These are phyloP conservation scores for Oasisia sp. DNA, from an alignment of 2,888 invertebrate genomes.

Conservation along the genomic window DNA sequence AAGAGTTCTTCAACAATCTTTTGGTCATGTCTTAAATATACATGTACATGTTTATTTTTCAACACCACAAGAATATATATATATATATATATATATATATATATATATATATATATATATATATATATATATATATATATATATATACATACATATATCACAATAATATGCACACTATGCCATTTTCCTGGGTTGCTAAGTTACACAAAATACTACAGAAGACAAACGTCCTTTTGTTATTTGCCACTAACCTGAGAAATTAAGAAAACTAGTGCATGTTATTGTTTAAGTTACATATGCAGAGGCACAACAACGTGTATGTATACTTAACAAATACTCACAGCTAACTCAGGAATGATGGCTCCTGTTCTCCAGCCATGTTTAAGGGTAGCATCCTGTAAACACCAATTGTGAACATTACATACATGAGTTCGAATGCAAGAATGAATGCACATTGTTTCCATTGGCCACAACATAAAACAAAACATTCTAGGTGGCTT, in stretches of 20 bases:
- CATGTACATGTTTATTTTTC: too few species aligned
- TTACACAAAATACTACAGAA: neutral
- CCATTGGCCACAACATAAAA: neutral
- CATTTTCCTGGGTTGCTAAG: neutral
- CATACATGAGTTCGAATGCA: neutral
- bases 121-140: too few species aligned
- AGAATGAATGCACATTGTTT: neutral
- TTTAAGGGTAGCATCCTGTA: conserved; percentile 86
- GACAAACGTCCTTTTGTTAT: neutral
- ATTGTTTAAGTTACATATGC: neutral
- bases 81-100: too few species aligned
- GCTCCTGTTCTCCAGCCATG: conserved; percentile 98
- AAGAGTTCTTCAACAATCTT: too few species aligned
- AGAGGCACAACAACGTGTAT: neutral
- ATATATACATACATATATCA: too few species aligned
- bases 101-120: too few species aligned
- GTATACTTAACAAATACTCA: conserved; percentile 66
- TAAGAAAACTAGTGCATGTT: neutral
- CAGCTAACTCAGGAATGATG: conserved; percentile 92
- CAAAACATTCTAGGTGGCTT: neutral
- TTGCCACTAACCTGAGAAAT: neutral
- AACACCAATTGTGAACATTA: neutral
- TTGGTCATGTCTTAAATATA: too few species aligned
- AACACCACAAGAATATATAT: too few species aligned
- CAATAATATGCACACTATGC: too few species aligned